Base-by-base conservation (phyloP, 2,888 invertebrate genomes). In the Limnephilus rhombicus region DNA sequence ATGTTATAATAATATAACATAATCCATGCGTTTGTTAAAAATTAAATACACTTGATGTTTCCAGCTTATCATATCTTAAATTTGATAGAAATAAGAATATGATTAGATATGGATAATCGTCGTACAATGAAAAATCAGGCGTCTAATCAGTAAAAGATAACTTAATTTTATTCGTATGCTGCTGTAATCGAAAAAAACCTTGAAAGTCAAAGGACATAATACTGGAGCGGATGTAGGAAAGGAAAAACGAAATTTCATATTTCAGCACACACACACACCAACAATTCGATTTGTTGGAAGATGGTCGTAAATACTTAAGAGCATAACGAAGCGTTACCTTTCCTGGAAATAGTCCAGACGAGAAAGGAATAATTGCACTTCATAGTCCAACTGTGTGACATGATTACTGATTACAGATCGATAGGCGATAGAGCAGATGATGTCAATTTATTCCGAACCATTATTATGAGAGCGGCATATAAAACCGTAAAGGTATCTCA, bases 391-490 rank as follows among this genome's bases (percentile, higher is more conserved):
- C 34, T 68, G 31, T 49, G 53, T 87, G 87, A 87, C 49, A 87
- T 18, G 87, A 49, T 53, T 53, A 31, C 87, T 18, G 87, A 49
- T 53, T 53, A 31, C 87, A 87, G 49, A 87, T 49, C 31, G 53
- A 45, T 29, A 29, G 86, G n/a, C 49, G 41, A 86, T 86, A 49
- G 24, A n/a, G n/a, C 18, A 83, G 37, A 41, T 83, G 24, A 83
- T 12, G 7, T 83, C 18, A 85, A 87, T 87, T 49, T 87, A 87
- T 88, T 53, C 87, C 49, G 15, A 49, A 45, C 37, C 41, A n/a
- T 86, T 86, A 29, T 29, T 86, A 29, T 29, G 85, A 49, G 68
- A 4, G 31, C 80, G 88, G 37, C n/a, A 80, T 89, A 80, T 45
- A 80, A 80, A 37, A 37, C 88, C 34, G 34, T 31, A 31, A 68